These are phyloP conservation scores for Lasioglossum albipes DNA, from an alignment of 1,140 invertebrate species.

Conservation along the genomic window DNA sequence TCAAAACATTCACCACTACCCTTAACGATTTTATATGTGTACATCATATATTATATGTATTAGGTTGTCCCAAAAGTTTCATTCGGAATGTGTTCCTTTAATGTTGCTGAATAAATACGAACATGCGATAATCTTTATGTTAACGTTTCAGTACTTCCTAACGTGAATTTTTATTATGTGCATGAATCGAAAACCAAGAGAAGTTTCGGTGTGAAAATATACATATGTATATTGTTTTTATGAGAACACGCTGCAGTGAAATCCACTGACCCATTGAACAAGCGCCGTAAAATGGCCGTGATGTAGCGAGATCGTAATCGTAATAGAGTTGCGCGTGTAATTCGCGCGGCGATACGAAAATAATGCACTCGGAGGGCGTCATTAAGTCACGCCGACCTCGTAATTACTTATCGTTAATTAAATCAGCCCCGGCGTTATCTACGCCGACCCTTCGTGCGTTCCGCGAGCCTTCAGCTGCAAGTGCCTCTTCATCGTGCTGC, in stretches of 20 bases:
- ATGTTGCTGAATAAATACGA: too few species aligned
- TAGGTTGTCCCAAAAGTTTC: too few species aligned
- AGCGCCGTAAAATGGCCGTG: not conserved
- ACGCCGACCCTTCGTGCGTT: not conserved
- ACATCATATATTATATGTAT: too few species aligned
- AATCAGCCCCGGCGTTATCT: conserved; percentile 2
- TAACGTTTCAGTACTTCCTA: too few species aligned
- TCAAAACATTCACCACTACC: too few species aligned
- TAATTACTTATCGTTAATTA: conserved; percentile 7
- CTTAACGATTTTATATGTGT: too few species aligned
- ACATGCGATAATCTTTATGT: too few species aligned
- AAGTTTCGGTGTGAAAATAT: too few species aligned
- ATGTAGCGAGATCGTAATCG: not conserved
- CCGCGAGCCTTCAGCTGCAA: conserved; percentile 1
- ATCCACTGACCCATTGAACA: not conserved
- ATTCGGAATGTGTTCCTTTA: too few species aligned
- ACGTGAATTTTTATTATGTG: too few species aligned
- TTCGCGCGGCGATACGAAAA: not conserved
- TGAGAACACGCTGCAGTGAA: too few species aligned
- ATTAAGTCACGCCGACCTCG: not conserved
- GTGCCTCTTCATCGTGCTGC: not conserved
- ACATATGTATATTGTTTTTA: not conserved
- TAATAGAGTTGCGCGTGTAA: not conserved
- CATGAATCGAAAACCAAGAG: too few species aligned
- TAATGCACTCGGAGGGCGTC: not conserved